A percentile compares a stretch with the other conserved stretches of the same genome.
Conservation (phyloP, 92 coral and sea anemone species). For the Umimayanthus chanpuru region DNA sequence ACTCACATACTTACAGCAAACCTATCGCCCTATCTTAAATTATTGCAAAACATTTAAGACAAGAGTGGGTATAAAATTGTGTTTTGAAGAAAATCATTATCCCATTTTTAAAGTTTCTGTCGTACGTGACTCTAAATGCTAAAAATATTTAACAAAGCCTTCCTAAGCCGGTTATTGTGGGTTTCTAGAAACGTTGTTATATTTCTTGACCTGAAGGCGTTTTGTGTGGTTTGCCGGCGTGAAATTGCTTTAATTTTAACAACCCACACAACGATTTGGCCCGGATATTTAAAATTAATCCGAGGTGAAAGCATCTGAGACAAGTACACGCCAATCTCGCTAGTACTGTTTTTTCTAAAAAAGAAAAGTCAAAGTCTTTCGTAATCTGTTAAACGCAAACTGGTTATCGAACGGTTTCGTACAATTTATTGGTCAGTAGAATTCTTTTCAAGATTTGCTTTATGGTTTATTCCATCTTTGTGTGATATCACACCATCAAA, state of each 20-base stretch:
- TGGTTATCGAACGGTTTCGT: not conserved
- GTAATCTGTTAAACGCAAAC: not conserved
- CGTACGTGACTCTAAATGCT: constrained; percentile 15
- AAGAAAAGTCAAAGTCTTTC: not conserved
- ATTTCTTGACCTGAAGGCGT: constrained; percentile 22
- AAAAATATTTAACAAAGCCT: not conserved
- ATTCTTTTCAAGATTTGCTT: constrained; percentile 21
- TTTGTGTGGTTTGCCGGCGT: not conserved
- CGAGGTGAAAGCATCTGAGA: not conserved
- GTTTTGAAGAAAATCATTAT: not conserved
- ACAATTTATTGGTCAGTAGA: not conserved
- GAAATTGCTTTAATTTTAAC: constrained; percentile 22
- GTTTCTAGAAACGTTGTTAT: not conserved
- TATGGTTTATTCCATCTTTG: constrained; percentile 9
- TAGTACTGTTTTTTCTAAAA: not conserved
- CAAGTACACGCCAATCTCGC: not conserved
- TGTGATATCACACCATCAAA: constrained; percentile 22
- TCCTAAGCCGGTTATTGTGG: not conserved
- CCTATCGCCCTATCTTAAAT: too few species aligned
- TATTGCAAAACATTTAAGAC: not conserved
- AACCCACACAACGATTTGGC: constrained; percentile 11
- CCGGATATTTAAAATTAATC: constrained; percentile 16
- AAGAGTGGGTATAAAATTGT: not conserved
- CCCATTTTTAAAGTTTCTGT: not conserved
- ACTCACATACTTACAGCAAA: not conserved